Conservation (phyloP, 2,797 vertebrate species). For the Crenichthys baileyi region DNA sequence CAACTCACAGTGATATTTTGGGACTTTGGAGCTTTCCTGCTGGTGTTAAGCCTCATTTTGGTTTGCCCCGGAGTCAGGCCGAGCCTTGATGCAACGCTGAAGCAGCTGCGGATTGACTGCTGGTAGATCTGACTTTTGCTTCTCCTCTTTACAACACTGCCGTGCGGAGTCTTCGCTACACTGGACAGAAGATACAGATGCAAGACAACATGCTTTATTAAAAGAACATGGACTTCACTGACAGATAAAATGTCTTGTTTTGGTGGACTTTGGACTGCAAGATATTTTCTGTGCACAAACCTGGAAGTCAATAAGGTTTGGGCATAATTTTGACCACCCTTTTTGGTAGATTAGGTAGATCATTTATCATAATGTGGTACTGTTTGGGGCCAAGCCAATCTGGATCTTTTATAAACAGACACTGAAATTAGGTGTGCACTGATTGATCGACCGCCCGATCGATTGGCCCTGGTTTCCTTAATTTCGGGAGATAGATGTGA, state of each 20-base stretch:
- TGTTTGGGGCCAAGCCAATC: not conserved
- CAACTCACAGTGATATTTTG: constrained; percentile 70
- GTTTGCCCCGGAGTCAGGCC: constrained; percentile 67
- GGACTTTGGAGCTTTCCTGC: constrained; percentile 63
- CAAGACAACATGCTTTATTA: not conserved
- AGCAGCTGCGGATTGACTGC: constrained; percentile 68
- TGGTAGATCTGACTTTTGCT: constrained; percentile 72
- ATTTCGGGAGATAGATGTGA: too few species aligned
- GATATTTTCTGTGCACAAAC: too few species aligned
- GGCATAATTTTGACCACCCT: not conserved
- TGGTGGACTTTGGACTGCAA: not conserved
- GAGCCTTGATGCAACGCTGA: constrained; percentile 65
- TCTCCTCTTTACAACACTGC: constrained; percentile 44
- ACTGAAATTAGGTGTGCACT: too few species aligned
- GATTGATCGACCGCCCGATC: too few species aligned
- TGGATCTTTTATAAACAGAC: not conserved
- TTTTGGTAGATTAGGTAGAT: not conserved
- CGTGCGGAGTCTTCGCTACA: constrained; percentile 56
- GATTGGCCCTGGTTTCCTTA: too few species aligned
- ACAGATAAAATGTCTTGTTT: not conserved
- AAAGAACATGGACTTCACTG: too few species aligned
- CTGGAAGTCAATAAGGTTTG: not conserved
- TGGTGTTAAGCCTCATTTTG: constrained; percentile 62
- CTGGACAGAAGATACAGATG: constrained; percentile 42
- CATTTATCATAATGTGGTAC: not conserved